A percentile compares a stretch with the other conserved stretches of the same genome.
These are phyloP conservation scores for Phymatocera aterrima DNA, from an alignment of 2,888 invertebrate genomes.

Conservation along the genomic window DNA sequence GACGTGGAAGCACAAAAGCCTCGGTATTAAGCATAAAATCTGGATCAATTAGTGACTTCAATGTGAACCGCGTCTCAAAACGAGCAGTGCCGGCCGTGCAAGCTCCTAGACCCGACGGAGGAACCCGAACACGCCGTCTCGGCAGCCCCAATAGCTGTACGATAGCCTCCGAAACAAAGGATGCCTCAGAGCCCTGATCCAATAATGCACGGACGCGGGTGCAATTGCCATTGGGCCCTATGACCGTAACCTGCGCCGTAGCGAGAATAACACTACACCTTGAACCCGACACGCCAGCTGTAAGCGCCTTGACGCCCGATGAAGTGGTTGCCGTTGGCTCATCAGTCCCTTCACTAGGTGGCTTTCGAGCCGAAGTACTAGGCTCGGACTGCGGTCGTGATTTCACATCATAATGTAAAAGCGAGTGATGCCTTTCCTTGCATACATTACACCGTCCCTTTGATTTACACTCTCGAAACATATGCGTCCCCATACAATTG, in stretches of 20 bases:
- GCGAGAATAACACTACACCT: conserved; percentile 22
- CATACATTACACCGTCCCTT: neutral
- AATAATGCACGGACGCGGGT: conserved; percentile 36
- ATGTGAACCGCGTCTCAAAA: neutral
- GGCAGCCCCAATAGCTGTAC: conserved; percentile 30
- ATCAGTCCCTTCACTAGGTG: neutral
- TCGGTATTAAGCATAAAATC: conserved; percentile 21
- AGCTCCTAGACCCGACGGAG: conserved; percentile 32
- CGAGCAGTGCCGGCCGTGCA: conserved; percentile 31
- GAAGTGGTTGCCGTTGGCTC: neutral
- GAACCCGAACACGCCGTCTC: neutral
- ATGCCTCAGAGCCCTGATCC: conserved; percentile 46
- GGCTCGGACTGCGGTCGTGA: neutral
- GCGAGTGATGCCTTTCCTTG: neutral
- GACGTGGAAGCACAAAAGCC: conserved; percentile 41
- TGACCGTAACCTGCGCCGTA: conserved; percentile 37
- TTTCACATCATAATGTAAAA: conserved; percentile 9
- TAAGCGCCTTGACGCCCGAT: neutral
- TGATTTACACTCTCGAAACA: neutral
- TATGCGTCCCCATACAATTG: conserved; percentile 37
- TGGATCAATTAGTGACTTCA: conserved; percentile 33
- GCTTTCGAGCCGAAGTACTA: neutral
- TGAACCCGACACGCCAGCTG: neutral
- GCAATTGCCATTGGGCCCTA: neutral
- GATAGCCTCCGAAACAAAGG: conserved; percentile 41